Evolutionary conservation across 2,888 invertebrate species (phyloP).

Genomic region (Andrena fulva): DNA sequence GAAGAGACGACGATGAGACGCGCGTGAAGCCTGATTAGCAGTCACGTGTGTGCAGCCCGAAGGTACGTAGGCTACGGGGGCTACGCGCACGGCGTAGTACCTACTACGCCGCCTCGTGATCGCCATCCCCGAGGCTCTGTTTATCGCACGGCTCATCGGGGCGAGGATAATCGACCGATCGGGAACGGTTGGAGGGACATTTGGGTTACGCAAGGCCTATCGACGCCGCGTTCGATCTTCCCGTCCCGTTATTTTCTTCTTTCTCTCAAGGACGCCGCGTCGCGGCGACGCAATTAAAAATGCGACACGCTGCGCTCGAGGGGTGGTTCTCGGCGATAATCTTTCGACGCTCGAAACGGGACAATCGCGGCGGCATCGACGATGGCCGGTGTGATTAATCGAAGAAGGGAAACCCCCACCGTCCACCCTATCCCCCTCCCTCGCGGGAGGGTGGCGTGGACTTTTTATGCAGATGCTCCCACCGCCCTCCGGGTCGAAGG

Average conservation of each 20-base stretch:
- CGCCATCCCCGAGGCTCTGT: constrained; percentile 58
- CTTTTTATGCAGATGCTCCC: constrained; percentile 50
- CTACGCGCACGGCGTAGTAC: too few species aligned
- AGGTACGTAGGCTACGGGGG: constrained; percentile 22
- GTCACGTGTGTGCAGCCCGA: constrained; percentile 62
- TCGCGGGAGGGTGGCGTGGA: constrained; percentile 32
- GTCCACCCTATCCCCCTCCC: neutral
- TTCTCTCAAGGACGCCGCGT: constrained; percentile 57
- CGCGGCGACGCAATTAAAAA: constrained; percentile 33
- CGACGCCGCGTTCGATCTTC: constrained; percentile 50
- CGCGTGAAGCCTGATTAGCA: constrained; percentile 64
- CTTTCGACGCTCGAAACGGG: constrained; percentile 20
- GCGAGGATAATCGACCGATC: constrained; percentile 66
- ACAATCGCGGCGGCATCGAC: constrained; percentile 11
- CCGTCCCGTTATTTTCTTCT: neutral
- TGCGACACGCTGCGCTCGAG: neutral
- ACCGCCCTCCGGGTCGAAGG: constrained; percentile 26
- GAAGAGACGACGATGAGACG: constrained; percentile 15
- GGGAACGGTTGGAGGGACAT: constrained; percentile 63
- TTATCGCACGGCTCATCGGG: constrained; percentile 64
- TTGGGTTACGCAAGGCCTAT: constrained; percentile 65
- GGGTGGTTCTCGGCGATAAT: neutral
- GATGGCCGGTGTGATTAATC: constrained; percentile 57
- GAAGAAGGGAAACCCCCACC: constrained; percentile 25
- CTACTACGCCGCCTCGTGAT: constrained; percentile 1